These are phyloP conservation scores for Crotalus helleri DNA, from an alignment of 2,113 vertebrate species.

Conservation along the genomic window DNA sequence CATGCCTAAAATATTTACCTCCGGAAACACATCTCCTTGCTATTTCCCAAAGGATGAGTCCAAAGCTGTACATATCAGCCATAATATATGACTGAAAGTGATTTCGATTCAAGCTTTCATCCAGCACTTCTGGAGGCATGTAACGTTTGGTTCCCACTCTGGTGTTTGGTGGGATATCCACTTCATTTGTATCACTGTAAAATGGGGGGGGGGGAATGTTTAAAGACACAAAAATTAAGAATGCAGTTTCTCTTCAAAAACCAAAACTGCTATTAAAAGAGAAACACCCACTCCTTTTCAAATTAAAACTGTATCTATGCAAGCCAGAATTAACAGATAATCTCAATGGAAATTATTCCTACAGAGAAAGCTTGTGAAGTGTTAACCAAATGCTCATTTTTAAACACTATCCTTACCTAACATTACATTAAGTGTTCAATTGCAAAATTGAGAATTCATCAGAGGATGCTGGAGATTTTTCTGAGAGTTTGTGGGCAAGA, in stretches of 20 bases:
- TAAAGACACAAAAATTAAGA: background rate
- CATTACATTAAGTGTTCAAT: constrained; percentile 52
- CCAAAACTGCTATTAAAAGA: background rate
- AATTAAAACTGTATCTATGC: background rate
- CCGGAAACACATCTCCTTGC: constrained; percentile 91
- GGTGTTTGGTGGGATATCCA: constrained; percentile 95
- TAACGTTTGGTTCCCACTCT: constrained; percentile 96
- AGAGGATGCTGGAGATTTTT: constrained; percentile 44
- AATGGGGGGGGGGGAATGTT: background rate
- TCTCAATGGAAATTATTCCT: constrained; percentile 31
- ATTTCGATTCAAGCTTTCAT: constrained; percentile 90
- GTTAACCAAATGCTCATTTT: constrained; percentile 24
- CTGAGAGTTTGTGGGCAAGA: constrained; percentile 50
- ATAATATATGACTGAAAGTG: constrained; percentile 98
- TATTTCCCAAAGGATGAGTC: constrained; percentile 96
- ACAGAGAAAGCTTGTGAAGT: constrained; percentile 34
- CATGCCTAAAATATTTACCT: constrained; percentile 70
- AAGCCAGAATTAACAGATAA: constrained; percentile 37
- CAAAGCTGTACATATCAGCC: constrained; percentile 98
- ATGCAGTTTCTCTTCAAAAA: constrained; percentile 1
- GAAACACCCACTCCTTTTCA: background rate
- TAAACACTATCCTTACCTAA: constrained; percentile 37
- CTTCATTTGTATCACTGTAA: constrained; percentile 91
- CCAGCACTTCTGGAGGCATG: constrained; percentile 95
- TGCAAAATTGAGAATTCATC: constrained; percentile 46